Percentiles rank a stretch among this genome's conserved stretches.
These are phyloP conservation scores for Mus spicilegus DNA, from an alignment of 2,113 vertebrate species.

Conservation along the genomic window DNA sequence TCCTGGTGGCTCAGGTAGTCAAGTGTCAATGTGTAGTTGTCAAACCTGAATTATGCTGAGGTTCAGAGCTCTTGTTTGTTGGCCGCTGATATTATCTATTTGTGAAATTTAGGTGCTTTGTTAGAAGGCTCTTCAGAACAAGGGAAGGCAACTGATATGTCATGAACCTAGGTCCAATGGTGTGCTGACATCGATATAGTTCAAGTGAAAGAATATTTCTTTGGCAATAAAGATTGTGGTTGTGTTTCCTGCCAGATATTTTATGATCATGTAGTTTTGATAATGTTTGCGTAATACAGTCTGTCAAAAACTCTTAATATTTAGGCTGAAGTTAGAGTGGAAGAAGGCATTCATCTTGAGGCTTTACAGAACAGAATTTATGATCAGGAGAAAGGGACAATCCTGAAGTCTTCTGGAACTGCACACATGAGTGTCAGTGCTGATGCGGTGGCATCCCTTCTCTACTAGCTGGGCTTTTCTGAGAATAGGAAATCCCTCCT, in stretches of 20 bases:
- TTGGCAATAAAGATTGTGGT: neutral
- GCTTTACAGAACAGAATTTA: neutral
- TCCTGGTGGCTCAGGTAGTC: neutral
- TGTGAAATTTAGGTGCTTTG: no score
- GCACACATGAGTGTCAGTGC: no score
- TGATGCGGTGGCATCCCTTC: no score
- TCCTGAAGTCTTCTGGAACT: neutral
- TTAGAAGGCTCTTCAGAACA: no score
- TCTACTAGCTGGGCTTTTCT: neutral
- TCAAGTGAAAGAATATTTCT: no score
- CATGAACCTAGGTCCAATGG: no score
- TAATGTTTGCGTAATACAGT: neutral
- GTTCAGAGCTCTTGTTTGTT: neutral
- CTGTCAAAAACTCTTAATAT: neutral
- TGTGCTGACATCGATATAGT: no score
- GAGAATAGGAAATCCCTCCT: neutral
- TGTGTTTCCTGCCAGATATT: neutral
- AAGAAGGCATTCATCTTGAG: neutral
- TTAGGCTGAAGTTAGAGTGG: neutral
- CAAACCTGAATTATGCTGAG: neutral
- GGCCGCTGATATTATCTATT: neutral
- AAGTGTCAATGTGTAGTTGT: neutral
- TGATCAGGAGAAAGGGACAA: neutral
- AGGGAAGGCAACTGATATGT: no score
- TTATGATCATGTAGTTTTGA: neutral